These are phyloP conservation scores for Nymphicus hollandicus DNA, from an alignment of 2,113 vertebrate species.

Conservation along the genomic window DNA sequence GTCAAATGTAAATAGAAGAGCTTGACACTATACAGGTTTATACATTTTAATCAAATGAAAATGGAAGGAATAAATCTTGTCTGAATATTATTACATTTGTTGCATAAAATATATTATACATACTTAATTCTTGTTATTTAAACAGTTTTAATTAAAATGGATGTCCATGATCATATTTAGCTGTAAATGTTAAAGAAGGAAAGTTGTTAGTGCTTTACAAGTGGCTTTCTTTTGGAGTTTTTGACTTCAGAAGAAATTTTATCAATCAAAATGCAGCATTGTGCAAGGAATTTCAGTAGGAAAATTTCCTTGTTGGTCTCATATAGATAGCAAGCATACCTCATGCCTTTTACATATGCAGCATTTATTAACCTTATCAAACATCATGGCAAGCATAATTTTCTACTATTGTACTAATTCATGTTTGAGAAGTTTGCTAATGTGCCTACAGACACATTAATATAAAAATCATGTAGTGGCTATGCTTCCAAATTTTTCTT, in stretches of 20 bases:
- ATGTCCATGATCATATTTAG: background rate
- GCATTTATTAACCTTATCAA: background rate
- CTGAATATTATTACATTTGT: conserved; percentile 32
- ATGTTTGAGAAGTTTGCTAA: background rate
- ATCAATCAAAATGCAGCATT: background rate
- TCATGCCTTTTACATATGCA: background rate
- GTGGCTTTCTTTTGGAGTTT: background rate
- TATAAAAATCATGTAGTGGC: background rate
- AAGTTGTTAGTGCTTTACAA: background rate
- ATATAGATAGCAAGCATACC: background rate
- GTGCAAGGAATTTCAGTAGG: background rate
- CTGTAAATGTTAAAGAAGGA: background rate
- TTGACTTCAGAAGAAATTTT: background rate
- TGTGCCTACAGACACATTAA: background rate
- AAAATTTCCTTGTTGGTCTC: background rate
- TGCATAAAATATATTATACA: background rate
- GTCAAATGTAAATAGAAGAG: background rate
- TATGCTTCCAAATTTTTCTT: background rate
- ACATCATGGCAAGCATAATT: background rate
- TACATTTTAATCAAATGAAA: conserved; percentile 20
- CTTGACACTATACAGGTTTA: conserved; percentile 22
- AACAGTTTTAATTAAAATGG: background rate
- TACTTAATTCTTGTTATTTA: conserved; percentile 4
- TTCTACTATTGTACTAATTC: background rate
- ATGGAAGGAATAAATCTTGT: conserved; percentile 18